Evolutionary conservation across 1,140 invertebrate species (phyloP).

Genomic region (Vollenhovia emeryi): DNA sequence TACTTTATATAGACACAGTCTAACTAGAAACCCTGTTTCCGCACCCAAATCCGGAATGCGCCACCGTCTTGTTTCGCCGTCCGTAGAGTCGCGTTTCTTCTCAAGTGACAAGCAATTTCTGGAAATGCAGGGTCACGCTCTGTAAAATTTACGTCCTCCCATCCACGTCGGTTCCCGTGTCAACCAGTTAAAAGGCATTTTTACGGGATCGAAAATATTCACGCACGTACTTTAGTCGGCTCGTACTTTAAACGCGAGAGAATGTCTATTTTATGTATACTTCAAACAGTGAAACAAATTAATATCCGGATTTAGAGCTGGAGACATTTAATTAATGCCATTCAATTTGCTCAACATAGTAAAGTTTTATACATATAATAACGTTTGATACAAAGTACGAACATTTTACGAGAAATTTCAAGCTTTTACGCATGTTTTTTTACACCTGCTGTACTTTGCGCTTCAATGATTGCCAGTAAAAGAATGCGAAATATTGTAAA

Average conservation of each 20-base stretch:
- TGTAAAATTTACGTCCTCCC: slow-evolving; percentile 40
- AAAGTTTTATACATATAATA: slow-evolving; percentile 12
- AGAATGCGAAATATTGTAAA: not conserved
- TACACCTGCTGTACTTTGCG: not conserved
- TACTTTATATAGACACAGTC: slow-evolving; percentile 38
- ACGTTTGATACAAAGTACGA: not conserved
- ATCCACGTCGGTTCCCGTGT: not conserved
- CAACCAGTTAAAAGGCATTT: slow-evolving; percentile 10
- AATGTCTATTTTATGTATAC: slow-evolving; percentile 33
- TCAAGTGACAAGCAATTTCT: not conserved
- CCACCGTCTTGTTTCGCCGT: not conserved
- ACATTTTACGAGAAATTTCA: not conserved
- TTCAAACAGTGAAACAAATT: not conserved
- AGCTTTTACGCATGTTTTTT: not conserved
- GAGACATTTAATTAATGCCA: not conserved
- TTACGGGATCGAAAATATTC: slow-evolving; percentile 22
- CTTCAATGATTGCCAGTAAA: not conserved
- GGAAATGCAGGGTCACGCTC: not conserved
- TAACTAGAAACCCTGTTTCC: not conserved
- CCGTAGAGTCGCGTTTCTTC: slow-evolving; percentile 20
- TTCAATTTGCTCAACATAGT: not conserved
- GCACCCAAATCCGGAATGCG: not conserved
- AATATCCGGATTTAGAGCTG: not conserved
- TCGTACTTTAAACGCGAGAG: not conserved
- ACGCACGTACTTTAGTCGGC: not conserved